Conservation (phyloP, 64 coral and sea anemone genomes). For the Porites lutea region DNA sequence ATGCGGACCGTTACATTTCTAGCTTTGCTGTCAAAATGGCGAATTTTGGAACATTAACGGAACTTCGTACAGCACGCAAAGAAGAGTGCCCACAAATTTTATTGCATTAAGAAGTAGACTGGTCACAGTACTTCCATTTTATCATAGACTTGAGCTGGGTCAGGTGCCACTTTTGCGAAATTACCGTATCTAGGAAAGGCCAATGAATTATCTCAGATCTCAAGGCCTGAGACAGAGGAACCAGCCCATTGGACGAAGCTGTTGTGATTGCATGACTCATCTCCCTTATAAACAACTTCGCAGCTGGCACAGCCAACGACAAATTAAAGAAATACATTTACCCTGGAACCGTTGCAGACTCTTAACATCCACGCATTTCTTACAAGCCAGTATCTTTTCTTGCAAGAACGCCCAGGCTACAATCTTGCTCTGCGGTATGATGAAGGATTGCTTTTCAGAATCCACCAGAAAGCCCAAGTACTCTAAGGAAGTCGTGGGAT, state of each 20-base stretch:
- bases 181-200: conserved; percentile 2
- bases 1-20: too few species aligned
- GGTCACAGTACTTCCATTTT: too few species aligned
- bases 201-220: not conserved
- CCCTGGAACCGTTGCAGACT: not conserved
- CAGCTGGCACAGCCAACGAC: conserved; percentile 4
- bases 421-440: not conserved
- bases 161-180: too few species aligned
- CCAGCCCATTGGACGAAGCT: conserved; percentile 1
- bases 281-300: conserved; percentile 9
- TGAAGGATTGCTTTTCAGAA: not conserved
- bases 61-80: too few species aligned
- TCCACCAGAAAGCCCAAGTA: conserved; percentile 12
- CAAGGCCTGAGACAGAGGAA: conserved; percentile 1
- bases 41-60: too few species aligned
- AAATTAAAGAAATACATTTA: conserved; percentile 50
- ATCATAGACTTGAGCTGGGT: too few species aligned
- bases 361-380: conserved; percentile 1
- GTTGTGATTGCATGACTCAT: conserved; percentile 33
- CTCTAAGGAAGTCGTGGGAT: not conserved
- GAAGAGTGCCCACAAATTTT: too few species aligned
- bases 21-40: too few species aligned
- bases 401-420: conserved; percentile 2
- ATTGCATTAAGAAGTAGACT: too few species aligned
- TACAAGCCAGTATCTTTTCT: conserved; percentile 3